phyloP scores from a whole-genome alignment of 2,888 invertebrate genomes.

The Bombylius major region DNA sequence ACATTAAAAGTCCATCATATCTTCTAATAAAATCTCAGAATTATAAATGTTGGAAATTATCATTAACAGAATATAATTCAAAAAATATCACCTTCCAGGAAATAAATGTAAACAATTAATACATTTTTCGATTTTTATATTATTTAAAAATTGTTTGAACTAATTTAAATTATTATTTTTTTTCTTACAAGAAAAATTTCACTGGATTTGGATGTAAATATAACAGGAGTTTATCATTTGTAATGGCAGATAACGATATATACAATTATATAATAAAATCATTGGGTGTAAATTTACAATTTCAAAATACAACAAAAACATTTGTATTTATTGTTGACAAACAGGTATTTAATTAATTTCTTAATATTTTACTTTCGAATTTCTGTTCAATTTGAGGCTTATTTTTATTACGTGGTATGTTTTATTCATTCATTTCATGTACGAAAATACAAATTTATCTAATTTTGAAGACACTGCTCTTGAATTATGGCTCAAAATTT shows the following conservation, averaged over 20 bases:
- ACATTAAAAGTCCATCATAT: background rate
- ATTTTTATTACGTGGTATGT: too few species aligned
- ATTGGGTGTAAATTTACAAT: conserved; percentile 12
- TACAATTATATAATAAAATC: conserved; percentile 48
- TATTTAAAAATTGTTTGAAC: too few species aligned
- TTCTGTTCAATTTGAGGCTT: too few species aligned
- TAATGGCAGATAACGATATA: conserved; percentile 60
- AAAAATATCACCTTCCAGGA: background rate
- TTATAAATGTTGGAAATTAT: background rate
- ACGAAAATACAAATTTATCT: too few species aligned
- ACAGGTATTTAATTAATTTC: conserved; percentile 39
- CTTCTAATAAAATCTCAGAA: background rate
- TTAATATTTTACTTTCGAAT: too few species aligned
- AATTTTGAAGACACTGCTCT: too few species aligned
- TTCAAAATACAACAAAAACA: conserved; percentile 44
- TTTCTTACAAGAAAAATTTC: conserved; percentile 18
- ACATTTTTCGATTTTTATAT: too few species aligned
- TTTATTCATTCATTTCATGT: too few species aligned
- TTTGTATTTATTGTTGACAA: conserved; percentile 58
- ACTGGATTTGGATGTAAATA: conserved; percentile 41
- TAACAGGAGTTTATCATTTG: conserved; percentile 48
- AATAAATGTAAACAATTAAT: background rate
- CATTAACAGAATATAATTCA: background rate
- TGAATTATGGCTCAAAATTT: too few species aligned
- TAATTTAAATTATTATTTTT: too few species aligned